These are phyloP conservation scores for Nowickia ferox DNA, from an alignment of 2,888 invertebrate species.

Conservation along the genomic window DNA sequence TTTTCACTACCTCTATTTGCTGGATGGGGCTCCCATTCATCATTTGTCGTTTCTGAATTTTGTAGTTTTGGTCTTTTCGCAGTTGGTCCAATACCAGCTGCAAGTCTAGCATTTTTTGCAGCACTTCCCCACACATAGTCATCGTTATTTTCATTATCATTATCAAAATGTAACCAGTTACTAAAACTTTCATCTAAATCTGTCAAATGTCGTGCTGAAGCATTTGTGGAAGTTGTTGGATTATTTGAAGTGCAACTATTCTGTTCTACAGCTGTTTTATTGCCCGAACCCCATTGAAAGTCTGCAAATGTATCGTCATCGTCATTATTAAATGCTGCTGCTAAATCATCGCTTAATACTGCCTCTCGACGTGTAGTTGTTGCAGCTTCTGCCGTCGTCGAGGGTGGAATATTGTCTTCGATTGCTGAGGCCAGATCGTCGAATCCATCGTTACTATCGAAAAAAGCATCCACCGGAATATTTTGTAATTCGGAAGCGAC, in stretches of 20 bases:
- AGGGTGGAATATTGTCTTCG: conserved; percentile 30
- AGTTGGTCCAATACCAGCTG: conserved; percentile 5
- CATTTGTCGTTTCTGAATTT: conserved; percentile 1
- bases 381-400: not conserved
- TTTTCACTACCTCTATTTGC: conserved; percentile 1
- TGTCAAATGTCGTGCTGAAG: not conserved
- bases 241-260: not conserved
- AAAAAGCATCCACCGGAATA: conserved; percentile 75
- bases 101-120: conserved; percentile 43
- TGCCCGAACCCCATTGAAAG: conserved; percentile 34
- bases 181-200: conserved; percentile 42
- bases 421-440: conserved; percentile 76
- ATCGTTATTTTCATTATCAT: conserved; percentile 72
- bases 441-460: conserved; percentile 80
- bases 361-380: not conserved
- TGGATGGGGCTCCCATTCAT: conserved; percentile 71
- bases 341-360: conserved; percentile 74
- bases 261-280: not conserved
- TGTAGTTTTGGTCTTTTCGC: conserved; percentile 45
- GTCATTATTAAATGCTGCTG: conserved; percentile 77
- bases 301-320: conserved; percentile 73
- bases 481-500: conserved; percentile 56
- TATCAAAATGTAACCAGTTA: conserved; percentile 28
- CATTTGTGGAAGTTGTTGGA: not conserved
- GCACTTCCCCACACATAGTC: conserved; percentile 74